Evolutionary conservation across 2,888 invertebrate species (phyloP), one percentile per base, ranked within the genome.

Genomic region (Agrotis segetum): DNA sequence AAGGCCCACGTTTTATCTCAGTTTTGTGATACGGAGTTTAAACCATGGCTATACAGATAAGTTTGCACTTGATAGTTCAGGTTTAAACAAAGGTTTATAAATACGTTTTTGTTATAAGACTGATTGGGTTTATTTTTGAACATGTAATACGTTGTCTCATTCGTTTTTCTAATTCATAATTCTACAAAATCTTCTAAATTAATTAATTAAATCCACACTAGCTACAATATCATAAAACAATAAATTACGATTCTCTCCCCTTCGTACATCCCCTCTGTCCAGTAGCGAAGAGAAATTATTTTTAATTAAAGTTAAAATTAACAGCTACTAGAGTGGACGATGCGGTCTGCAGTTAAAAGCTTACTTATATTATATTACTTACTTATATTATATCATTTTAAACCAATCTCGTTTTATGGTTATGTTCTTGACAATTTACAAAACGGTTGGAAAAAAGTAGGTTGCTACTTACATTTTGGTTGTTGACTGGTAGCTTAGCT

Each of bases 241-340:
- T 67, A n/a, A 63, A 60, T 67, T 17, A 40, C 2, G n/a, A 17
- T 16, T 34, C 24, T 17, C 50, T 70, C 72, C 55, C 7, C 11
- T 79, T 87, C 69, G 47, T 72, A 74, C 55, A 79, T 85, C 83
- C 24, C 24, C 65, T 74, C 67, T 81, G 81, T 83, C 84, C 84
- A 86, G 74, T 82, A 62, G 81, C 62, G 67, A 68, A 71, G 86
- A 86, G 87, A 87, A 88, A 89, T 89, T 88, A 90, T 89, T 89
- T 90, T 89, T 89, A 89, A 90, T 90, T 90, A 89, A 88, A 88
- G 76, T 85, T 86, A 76, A 87, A 88, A 90, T 89, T 87, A 87
- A 87, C 86, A 88, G 83, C 86, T 84, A 72, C 77, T 71, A 71
- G 63, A 81, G 83, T 79, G 83, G 83, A 82, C 84, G 77, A 58